Percentiles rank a stretch among this genome's conserved stretches.
phyloP scores from a whole-genome alignment of 2,888 invertebrate species.

The Ophioninae sp. region DNA sequence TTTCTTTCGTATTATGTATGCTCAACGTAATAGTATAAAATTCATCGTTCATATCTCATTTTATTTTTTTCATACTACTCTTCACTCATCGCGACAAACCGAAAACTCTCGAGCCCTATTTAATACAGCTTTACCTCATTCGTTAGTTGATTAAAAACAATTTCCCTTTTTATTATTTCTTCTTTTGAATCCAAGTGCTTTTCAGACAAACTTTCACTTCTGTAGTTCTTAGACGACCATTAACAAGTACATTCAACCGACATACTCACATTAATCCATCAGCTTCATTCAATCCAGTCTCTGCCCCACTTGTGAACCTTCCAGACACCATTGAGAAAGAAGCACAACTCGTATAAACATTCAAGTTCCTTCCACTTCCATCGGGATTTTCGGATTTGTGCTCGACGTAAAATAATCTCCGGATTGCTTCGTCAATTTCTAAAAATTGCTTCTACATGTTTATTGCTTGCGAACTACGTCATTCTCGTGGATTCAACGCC shows the following conservation, averaged over 20 bases:
- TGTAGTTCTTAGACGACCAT: conserved; percentile 78
- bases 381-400: conserved; percentile 15
- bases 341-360: conserved; percentile 62
- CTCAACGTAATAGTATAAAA: conserved; percentile 63
- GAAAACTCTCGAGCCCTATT: conserved; percentile 64
- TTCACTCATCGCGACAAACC: conserved; percentile 58
- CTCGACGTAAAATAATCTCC: conserved; percentile 3
- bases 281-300: conserved; percentile 74
- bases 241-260: conserved; percentile 78
- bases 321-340: conserved; percentile 65
- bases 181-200: conserved; percentile 31
- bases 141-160: conserved; percentile 25
- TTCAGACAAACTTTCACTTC: conserved; percentile 66
- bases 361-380: conserved; percentile 59
- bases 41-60: conserved; percentile 59
- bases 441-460: background rate
- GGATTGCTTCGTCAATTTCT: background rate
- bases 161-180: conserved; percentile 51
- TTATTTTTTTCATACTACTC: conserved; percentile 16
- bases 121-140: conserved; percentile 46
- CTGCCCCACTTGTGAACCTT: conserved; percentile 65
- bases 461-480: background rate
- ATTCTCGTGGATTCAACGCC: background rate
- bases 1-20: conserved; percentile 6
- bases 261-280: conserved; percentile 74